A percentile compares a stretch with the other conserved stretches of the same genome.
Conservation (phyloP, 1,140 invertebrate genomes). For the Hyles vespertilio region DNA sequence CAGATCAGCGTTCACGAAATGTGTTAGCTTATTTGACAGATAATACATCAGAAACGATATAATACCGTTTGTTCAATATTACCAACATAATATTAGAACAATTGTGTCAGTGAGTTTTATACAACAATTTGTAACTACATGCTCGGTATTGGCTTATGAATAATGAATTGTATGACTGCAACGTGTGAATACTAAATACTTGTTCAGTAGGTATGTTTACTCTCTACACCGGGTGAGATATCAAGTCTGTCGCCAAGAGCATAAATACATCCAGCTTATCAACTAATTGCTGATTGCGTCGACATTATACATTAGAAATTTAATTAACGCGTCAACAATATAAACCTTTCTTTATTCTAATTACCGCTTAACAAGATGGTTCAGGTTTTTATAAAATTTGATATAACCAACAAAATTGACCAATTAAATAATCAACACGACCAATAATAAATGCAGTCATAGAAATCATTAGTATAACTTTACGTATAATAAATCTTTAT, state of each 20-base stretch:
- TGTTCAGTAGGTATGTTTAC: too few relatives aligned
- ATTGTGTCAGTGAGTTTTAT: conserved; percentile 30
- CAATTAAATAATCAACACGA: too few relatives aligned
- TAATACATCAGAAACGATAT: conserved; percentile 55
- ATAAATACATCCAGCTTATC: too few relatives aligned
- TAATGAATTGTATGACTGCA: conserved; percentile 27
- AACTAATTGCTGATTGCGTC: too few relatives aligned
- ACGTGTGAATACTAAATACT: background rate
- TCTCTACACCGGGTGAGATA: too few relatives aligned
- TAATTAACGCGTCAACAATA: too few relatives aligned
- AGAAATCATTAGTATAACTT: conserved; percentile 19
- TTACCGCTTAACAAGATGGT: too few relatives aligned
- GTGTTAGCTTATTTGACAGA: conserved; percentile 51
- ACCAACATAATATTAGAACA: conserved; percentile 39
- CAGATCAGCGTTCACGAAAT: conserved; percentile 29
- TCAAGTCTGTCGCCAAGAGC: too few relatives aligned
- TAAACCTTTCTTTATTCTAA: too few relatives aligned
- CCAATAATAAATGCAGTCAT: conserved; percentile 10
- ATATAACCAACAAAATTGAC: too few relatives aligned
- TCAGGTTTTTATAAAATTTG: too few relatives aligned
- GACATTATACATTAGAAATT: too few relatives aligned
- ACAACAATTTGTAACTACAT: conserved; percentile 33
- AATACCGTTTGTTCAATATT: conserved; percentile 37
- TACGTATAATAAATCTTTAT: conserved; percentile 30
- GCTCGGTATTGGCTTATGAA: conserved; percentile 16